phyloP scores from a whole-genome alignment of 2,888 invertebrate species.

The Cerceris ruficornis region DNA sequence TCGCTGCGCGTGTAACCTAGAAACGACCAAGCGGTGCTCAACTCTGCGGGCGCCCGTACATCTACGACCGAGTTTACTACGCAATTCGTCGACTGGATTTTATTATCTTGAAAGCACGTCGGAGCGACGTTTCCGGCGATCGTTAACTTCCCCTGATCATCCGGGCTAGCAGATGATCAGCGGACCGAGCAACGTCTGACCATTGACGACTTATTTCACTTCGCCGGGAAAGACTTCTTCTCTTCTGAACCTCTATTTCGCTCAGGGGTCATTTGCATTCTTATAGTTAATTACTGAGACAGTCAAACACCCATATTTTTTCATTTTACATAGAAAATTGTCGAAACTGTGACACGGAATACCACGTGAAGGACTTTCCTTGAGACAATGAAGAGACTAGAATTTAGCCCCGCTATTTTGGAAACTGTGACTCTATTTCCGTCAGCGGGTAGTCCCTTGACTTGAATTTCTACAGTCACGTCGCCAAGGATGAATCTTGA shows the following conservation, averaged over 20 bases:
- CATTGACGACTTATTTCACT: conserved; percentile 13
- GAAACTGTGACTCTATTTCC: too few relatives aligned
- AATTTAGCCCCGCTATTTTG: too few relatives aligned
- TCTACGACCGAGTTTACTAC: conserved; percentile 30
- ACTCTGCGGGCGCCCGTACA: conserved; percentile 69
- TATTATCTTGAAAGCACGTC: conserved; percentile 17
- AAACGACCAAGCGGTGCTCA: conserved; percentile 80
- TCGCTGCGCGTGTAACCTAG: conserved; percentile 82
- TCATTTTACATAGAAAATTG: too few relatives aligned
- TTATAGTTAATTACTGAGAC: neutral
- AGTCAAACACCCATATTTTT: neutral
- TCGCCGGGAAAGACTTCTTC: neutral
- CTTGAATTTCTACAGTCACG: neutral
- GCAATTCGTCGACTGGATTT: conserved; percentile 40
- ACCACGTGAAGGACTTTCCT: too few relatives aligned
- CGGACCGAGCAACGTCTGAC: conserved; percentile 22
- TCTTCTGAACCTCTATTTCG: neutral
- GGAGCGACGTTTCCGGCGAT: neutral
- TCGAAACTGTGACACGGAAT: too few relatives aligned
- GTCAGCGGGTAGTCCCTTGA: too few relatives aligned
- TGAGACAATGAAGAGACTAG: too few relatives aligned
- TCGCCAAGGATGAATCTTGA: neutral
- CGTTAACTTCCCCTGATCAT: neutral
- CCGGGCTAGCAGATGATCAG: neutral
- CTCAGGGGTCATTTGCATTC: neutral